These are phyloP conservation scores for Podotricha telesiphe DNA, from an alignment of 2,888 invertebrate genomes.

Conservation along the genomic window DNA sequence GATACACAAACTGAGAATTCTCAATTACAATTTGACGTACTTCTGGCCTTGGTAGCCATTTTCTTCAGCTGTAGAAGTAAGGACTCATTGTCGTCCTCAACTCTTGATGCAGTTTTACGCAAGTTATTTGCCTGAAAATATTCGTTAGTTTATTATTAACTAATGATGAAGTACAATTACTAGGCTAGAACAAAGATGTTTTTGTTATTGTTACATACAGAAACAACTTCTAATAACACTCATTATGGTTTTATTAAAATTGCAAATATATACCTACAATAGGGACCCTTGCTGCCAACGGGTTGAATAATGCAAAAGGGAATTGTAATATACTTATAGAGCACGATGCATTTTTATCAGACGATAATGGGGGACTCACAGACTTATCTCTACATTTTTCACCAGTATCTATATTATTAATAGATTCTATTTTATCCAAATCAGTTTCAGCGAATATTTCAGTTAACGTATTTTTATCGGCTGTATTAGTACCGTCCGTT, in stretches of 20 bases:
- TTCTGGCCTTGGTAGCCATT: constrained; percentile 94
- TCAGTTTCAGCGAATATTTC: constrained; percentile 44
- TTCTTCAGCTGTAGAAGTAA: constrained; percentile 97
- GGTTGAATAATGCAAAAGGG: constrained; percentile 75
- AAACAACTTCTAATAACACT: constrained; percentile 31
- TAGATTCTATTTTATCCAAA: constrained; percentile 37
- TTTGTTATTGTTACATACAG: constrained; percentile 50
- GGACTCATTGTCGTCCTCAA: constrained; percentile 98
- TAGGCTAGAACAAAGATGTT: constrained; percentile 41
- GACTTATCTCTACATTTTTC: constrained; percentile 62
- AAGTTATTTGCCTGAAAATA: constrained; percentile 91
- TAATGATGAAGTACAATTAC: constrained; percentile 52
- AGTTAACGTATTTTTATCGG: constrained; percentile 52
- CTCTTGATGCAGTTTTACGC: constrained; percentile 94
- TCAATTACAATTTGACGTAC: constrained; percentile 84
- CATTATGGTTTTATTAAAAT: constrained; percentile 42
- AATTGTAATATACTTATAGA: constrained; percentile 61
- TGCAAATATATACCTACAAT: constrained; percentile 72
- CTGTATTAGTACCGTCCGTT: constrained; percentile 50
- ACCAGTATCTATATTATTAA: constrained; percentile 29
- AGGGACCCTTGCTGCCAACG: constrained; percentile 78
- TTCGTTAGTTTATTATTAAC: constrained; percentile 65
- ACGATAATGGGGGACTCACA: constrained; percentile 77
- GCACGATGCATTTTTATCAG: constrained; percentile 60
- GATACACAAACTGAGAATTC: constrained; percentile 66